Evolutionary conservation across 2,797 vertebrate genomes (phyloP).

Genomic region (Dendrocincla fuliginosa): DNA sequence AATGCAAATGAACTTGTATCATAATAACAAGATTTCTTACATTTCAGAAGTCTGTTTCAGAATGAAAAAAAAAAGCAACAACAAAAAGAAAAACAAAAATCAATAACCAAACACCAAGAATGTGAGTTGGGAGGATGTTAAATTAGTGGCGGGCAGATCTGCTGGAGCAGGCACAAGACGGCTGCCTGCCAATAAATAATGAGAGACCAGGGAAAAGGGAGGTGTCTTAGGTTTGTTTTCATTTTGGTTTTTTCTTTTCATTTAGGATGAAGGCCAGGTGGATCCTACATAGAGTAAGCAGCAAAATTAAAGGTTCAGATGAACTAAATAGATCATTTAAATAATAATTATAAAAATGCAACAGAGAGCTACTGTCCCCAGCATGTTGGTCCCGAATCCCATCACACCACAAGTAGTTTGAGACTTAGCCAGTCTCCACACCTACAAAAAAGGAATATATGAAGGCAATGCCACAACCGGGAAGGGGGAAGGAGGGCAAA

Average conservation of each 20-base stretch:
- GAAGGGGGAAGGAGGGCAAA: neutral
- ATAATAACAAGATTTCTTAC: constrained; percentile 16
- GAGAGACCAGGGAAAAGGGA: constrained; percentile 60
- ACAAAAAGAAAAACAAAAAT: neutral
- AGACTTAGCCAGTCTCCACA: constrained; percentile 25
- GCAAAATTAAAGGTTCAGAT: constrained; percentile 69
- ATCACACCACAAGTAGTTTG: constrained; percentile 14
- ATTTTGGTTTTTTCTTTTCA: constrained; percentile 35
- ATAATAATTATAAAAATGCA: constrained; percentile 60
- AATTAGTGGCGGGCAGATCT: constrained; percentile 55
- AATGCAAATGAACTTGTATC: constrained; percentile 40
- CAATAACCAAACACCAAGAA: constrained; percentile 57
- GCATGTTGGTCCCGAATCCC: constrained; percentile 60
- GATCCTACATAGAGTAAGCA: constrained; percentile 70
- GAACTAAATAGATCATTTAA: constrained; percentile 62
- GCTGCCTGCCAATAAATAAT: constrained; percentile 77
- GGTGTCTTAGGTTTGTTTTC: constrained; percentile 52
- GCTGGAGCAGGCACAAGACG: constrained; percentile 37
- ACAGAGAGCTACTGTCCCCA: constrained; percentile 62
- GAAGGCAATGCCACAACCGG: neutral
- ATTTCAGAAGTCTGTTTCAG: constrained; percentile 38
- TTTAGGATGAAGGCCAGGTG: constrained; percentile 68
- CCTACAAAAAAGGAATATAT: neutral
- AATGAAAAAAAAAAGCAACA: neutral
- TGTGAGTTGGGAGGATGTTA: constrained; percentile 46